Percentiles rank a stretch among this genome's conserved stretches.
phyloP scores from a whole-genome alignment of 2,797 vertebrate genomes.

The Monodelphis domestica region DNA sequence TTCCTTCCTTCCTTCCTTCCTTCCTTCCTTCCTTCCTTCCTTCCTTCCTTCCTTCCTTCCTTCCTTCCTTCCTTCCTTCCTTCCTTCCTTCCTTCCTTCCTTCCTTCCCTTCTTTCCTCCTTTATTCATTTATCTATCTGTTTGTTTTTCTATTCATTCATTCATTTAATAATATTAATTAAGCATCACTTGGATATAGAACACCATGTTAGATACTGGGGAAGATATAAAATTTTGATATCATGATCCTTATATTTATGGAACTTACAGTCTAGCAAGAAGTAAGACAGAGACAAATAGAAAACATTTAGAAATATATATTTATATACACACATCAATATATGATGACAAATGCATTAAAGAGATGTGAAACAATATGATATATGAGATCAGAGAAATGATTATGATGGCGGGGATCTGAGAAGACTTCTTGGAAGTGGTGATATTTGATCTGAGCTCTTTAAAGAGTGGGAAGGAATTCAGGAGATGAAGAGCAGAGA shows the following conservation, averaged over 20 bases:
- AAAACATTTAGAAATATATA: too few species aligned
- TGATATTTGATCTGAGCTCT: not conserved
- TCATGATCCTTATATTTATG: not conserved
- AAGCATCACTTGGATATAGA: not conserved
- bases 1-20: too few species aligned
- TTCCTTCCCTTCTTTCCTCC: not conserved
- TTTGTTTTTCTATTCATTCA: not conserved
- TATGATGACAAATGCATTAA: not conserved
- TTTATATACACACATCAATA: not conserved
- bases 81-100: too few species aligned
- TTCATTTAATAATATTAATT: not conserved
- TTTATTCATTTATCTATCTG: not conserved
- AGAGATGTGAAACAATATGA: not conserved
- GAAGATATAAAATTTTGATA: not conserved
- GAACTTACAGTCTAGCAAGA: not conserved
- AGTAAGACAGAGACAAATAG: not conserved
- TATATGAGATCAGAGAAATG: not conserved
- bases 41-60: too few species aligned
- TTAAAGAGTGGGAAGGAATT: not conserved
- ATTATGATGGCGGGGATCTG: not conserved
- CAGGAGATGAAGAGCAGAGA: not conserved
- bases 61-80: too few species aligned
- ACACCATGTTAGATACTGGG: not conserved
- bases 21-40: too few species aligned
- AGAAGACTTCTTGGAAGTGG: not conserved